Percentiles rank a stretch among this genome's conserved stretches.
phyloP scores from a whole-genome alignment of 2,888 invertebrate genomes.

The Agrotis exclamationis region DNA sequence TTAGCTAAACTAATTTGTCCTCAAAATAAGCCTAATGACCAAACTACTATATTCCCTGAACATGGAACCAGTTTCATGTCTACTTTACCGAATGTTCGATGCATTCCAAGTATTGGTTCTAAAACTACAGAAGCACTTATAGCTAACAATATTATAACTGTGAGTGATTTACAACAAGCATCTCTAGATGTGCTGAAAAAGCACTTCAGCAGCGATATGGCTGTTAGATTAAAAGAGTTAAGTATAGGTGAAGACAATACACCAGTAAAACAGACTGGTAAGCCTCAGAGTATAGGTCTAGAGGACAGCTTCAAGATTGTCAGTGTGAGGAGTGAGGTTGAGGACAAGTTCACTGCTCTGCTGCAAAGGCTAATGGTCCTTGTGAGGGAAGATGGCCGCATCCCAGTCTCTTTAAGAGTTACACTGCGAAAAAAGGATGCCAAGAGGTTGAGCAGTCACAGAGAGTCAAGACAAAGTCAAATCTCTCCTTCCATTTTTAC shows the following conservation, averaged over 20 bases:
- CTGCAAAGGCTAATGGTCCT: conserved; percentile 93
- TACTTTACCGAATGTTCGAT: conserved; percentile 91
- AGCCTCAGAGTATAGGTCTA: conserved; percentile 95
- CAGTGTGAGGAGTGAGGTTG: conserved; percentile 94
- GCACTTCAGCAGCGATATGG: conserved; percentile 93
- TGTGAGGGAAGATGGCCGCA: conserved; percentile 94
- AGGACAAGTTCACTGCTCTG: conserved; percentile 93
- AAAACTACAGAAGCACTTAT: conserved; percentile 93
- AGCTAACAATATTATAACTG: conserved; percentile 92
- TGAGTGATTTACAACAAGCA: conserved; percentile 93
- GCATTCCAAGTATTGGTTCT: conserved; percentile 95
- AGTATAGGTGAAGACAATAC: conserved; percentile 94
- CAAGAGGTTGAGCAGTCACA: conserved; percentile 92
- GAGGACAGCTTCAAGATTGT: conserved; percentile 95
- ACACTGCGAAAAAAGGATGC: conserved; percentile 94
- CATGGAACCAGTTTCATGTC: conserved; percentile 93
- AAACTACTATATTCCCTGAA: conserved; percentile 94
- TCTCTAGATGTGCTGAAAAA: conserved; percentile 91
- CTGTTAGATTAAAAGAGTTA: conserved; percentile 93
- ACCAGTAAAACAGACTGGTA: conserved; percentile 94
- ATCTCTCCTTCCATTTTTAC: conserved; percentile 93
- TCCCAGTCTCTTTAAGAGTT: conserved; percentile 94
- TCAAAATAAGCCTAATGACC: conserved; percentile 95
- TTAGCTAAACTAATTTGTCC: conserved; percentile 95
- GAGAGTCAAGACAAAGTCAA: conserved; percentile 95